Base-by-base conservation (phyloP, 2,113 vertebrate species). In the Dasypus novemcinctus region DNA sequence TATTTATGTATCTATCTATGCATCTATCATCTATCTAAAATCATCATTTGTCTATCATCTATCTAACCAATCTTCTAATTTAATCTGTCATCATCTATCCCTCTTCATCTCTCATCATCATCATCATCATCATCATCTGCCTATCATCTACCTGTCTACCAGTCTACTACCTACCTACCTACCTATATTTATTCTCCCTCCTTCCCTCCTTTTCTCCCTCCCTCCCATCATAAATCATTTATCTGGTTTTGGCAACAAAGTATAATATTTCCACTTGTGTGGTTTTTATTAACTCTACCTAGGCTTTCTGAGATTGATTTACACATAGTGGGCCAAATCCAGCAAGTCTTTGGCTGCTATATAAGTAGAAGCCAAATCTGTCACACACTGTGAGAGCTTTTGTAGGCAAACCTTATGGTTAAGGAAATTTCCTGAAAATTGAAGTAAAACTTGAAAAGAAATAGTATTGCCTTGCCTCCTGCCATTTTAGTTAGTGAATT, bases 301-400 rank as follows among this genome's bases (percentile, higher is more conserved):
- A 87, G 43, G 18, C 9, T 71, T 96, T 97, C 86, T 82, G 91
- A 86, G 74, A 76, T 97, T 96, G 69, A 76, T 94, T 89, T 87
- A 94, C 29, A 76, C 23, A 71, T 72, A 27, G 57, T 91, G 36
- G 84, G 36, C 25, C 71, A 95, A 82, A 69, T 72, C 87, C 31
- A 95, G 21, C 4, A 36, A 80, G 29, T 66, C 31, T 74, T 82
- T 87, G 41, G 15, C 54, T 93, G 52, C 6, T 86, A 25, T 59
- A 11, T 95, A 87, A 91, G 63, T 82, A 72, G 79, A 93, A 95
- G 76, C 43, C 29, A 76, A 76, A 76, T 76, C 29, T 49, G 25
- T 75, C 8, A 76, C 17, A 76, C 46, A 52, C 46, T 59, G 36
- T 92, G 80, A 68, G 59, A 88, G 20, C 76, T 94, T 95, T 92